A percentile compares a stretch with the other conserved stretches of the same genome.
phyloP scores from a whole-genome alignment of 2,113 vertebrate genomes.

The Phodopus roborovskii region DNA sequence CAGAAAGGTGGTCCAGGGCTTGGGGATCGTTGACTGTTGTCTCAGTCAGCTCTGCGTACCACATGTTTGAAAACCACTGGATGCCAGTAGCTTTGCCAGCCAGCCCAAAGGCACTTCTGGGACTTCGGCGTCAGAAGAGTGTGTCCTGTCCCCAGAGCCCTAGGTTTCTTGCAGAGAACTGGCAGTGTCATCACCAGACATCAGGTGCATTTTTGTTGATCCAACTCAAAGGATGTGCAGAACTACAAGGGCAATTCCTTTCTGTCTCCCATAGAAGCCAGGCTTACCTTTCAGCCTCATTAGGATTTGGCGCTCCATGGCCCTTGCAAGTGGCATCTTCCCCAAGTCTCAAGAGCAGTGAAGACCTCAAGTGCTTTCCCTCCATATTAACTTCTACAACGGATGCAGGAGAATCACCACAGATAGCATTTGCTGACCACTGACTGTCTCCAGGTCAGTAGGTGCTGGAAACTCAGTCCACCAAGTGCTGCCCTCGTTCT shows the following conservation, averaged over 20 bases:
- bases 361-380: neutral
- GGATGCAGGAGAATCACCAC: rapidly evolving
- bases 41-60: neutral
- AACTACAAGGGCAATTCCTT: too few relatives aligned
- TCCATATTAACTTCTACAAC: too few relatives aligned
- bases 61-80: too few relatives aligned
- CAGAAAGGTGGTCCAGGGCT: neutral
- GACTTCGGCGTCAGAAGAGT: rapidly evolving
- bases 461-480: rapidly evolving
- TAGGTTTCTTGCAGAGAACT: rapidly evolving
- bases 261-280: rapidly evolving
- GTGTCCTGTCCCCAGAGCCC: rapidly evolving
- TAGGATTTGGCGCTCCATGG: rapidly evolving
- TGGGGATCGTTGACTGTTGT: rapidly evolving
- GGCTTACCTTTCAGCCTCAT: neutral
- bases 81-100: rapidly evolving
- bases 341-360: too few relatives aligned
- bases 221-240: neutral
- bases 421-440: rapidly evolving
- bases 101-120: neutral
- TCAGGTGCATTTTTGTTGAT: rapidly evolving
- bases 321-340: neutral
- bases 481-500: rapidly evolving
- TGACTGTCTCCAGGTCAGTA: rapidly evolving
- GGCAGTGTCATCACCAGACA: neutral